phyloP scores from a whole-genome alignment of 2,113 vertebrate genomes.

The Nothocercus julius region DNA sequence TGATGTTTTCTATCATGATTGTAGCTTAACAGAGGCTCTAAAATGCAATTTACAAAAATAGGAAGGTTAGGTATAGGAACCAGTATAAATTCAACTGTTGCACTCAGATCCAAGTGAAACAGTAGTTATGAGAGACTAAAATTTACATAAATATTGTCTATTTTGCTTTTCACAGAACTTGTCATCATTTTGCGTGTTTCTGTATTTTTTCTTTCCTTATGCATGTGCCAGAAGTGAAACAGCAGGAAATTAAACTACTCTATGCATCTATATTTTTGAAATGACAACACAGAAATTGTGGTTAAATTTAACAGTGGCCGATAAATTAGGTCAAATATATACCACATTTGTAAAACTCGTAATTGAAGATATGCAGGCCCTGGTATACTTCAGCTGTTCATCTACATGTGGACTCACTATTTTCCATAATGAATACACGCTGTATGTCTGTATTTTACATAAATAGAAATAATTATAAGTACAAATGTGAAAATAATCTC shows the following conservation, averaged over 20 bases:
- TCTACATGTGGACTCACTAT: not conserved
- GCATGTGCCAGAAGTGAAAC: not conserved
- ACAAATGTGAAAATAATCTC: slow-evolving; percentile 58
- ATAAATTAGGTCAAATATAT: not conserved
- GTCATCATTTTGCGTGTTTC: not conserved
- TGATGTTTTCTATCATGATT: not conserved
- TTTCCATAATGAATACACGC: not conserved
- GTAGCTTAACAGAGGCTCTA: not conserved
- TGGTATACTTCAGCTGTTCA: slow-evolving; percentile 22
- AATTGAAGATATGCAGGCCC: slow-evolving; percentile 4
- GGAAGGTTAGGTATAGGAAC: not conserved
- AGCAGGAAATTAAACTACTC: not conserved
- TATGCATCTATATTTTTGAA: slow-evolving; percentile 17
- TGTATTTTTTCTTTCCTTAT: not conserved
- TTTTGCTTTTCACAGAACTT: not conserved
- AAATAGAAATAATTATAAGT: slow-evolving; percentile 47
- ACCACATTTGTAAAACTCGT: slow-evolving; percentile 18
- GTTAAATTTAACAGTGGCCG: not conserved
- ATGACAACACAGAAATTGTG: slow-evolving; percentile 10
- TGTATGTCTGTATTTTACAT: not conserved
- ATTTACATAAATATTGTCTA: not conserved
- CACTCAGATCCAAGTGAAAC: not conserved
- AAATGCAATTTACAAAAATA: not conserved
- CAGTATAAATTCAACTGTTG: not conserved
- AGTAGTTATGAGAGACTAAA: not conserved